Evolutionary conservation across 2,888 invertebrate species (phyloP), one percentile per base, ranked within the genome.

Genomic region (Cryptus viduatorius): DNA sequence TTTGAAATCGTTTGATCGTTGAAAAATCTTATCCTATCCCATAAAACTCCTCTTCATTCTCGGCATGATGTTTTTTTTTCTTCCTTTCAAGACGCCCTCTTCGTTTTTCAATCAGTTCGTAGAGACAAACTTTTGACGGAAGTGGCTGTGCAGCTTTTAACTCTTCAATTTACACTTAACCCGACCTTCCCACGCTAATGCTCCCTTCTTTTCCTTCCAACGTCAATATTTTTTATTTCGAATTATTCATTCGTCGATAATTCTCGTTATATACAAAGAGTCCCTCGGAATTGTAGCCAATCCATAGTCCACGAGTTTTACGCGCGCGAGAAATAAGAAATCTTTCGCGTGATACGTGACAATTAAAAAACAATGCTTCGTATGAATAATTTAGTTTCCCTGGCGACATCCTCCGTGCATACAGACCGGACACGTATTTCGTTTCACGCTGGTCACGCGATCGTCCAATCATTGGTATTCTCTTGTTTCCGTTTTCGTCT

Each of bases 391-490:
- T 29, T 19, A 59, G 12, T n/a, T 3, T 48, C 5, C 29, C 24
- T 16, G 12, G 59, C 16, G 59, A 24, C 4, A 4, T 8, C 1
- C 37, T 37, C 3, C 2, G 59, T 24, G 29, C 24, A 4, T 24
- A 56, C 56, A 3, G 12, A 24, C 8, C 59, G 4, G 31, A 61
- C 29, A 1, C 59, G 31, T 5, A 29, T 59, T 12, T 29, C 24
- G 29, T 61, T 12, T 61, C 59, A 29, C 29, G 29, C 29, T 61
- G 29, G 59, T 61, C 59, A 61, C 59, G 59, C 59, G 59, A 61
- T 61, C 31, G 31, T n/a, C 14, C 59, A 29, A 61, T 61, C 59
- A 14, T 61, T 14, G 29, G 14, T 29, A 12, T 12, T 61, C 59
- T 5, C 12, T 29, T 24, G 8, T 59, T 29, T 29, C 29, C n/a